Base-by-base conservation (phyloP, 2,113 vertebrate genomes). In the Macrotus californicus region DNA sequence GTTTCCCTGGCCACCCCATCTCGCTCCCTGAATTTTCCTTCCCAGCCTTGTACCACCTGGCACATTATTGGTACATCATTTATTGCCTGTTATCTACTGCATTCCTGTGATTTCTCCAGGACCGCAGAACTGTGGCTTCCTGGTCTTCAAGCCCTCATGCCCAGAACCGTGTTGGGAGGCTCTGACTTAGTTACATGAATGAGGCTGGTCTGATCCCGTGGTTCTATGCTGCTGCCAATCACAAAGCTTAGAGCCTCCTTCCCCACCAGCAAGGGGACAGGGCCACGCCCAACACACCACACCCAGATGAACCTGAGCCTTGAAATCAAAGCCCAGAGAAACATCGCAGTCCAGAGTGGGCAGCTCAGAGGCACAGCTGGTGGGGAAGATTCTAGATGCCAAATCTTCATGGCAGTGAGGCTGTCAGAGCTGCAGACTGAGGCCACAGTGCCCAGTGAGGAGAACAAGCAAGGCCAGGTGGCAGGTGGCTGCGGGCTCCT, bases 261-360 rank as follows among this genome's bases (percentile, higher is more conserved):
- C 10, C 21, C 7, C 52, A 15, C 36, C 7, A 10, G 7, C 52
- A 2, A n/a, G 39, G 59, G 18, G 21, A 39, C 7, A 26, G 56
- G 69, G 26, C 34, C 54, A 26, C 4, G 5, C 16, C 43, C 46
- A 16, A 16, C 13, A 13, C 67, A 24, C 18, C 2, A 0, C 29
- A 29, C 7, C 8, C 41, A 21, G 34, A 15, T 2, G 3, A 43
- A 48, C 26, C 14, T 2, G 6, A 13, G 52, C 8, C 59, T 46
- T 15, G 39, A 61, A 43, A 46, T 26, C 24, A 0, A 48, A 67
- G 13, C 69, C 48, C 19, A 1, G 14, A 43, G 39, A 6, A 93
- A 13, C 1, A 13, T n/a, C 43, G 2, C 9, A 1, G 50, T 31
- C 18, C 0, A 10, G 43, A 24, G 36, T 0, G 0, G 80, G 31